These are phyloP conservation scores for Pseudomyrmex pallidus DNA, from an alignment of 1,140 invertebrate genomes.

Conservation along the genomic window DNA sequence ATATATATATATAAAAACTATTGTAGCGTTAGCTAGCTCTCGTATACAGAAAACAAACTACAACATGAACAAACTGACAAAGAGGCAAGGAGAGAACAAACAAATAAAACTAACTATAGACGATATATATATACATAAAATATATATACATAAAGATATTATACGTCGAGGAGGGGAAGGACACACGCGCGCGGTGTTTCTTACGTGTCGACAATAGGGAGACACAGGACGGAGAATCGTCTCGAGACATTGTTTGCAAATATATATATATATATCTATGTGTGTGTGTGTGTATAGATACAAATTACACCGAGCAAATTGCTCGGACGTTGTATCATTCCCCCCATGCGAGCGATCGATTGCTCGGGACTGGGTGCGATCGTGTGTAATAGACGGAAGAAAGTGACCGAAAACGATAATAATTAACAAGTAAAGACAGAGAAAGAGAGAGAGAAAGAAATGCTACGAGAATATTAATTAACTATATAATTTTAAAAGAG, in stretches of 20 bases:
- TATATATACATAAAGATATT: slow-evolving; percentile 66
- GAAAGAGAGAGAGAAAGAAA: slow-evolving; percentile 5
- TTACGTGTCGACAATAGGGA: slow-evolving; percentile 70
- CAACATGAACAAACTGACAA: slow-evolving; percentile 61
- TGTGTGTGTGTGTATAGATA: too few relatives aligned
- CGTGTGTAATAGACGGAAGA: background rate
- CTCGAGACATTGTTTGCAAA: slow-evolving; percentile 1
- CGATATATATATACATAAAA: slow-evolving; percentile 70
- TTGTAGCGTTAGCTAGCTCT: slow-evolving; percentile 78
- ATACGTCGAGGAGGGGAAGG: slow-evolving; percentile 32
- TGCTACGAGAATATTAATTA: slow-evolving; percentile 59
- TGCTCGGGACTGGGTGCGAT: slow-evolving; percentile 33
- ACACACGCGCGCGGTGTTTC: slow-evolving; percentile 49
- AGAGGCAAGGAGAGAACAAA: slow-evolving; percentile 27
- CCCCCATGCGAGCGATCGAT: slow-evolving; percentile 25
- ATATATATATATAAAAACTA: slow-evolving; percentile 78
- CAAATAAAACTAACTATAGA: slow-evolving; percentile 45
- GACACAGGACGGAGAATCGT: slow-evolving; percentile 16
- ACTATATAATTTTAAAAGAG: slow-evolving; percentile 64
- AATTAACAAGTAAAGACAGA: slow-evolving; percentile 73
- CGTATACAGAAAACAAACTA: slow-evolving; percentile 68
- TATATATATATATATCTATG: background rate
- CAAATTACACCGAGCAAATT: background rate
- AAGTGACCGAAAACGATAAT: slow-evolving; percentile 78
- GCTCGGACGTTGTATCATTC: slow-evolving; percentile 40